Percentiles rank a stretch among this genome's conserved stretches.
Conservation (phyloP, 2,888 invertebrate species). For the Phyllotreta cruciferae region DNA sequence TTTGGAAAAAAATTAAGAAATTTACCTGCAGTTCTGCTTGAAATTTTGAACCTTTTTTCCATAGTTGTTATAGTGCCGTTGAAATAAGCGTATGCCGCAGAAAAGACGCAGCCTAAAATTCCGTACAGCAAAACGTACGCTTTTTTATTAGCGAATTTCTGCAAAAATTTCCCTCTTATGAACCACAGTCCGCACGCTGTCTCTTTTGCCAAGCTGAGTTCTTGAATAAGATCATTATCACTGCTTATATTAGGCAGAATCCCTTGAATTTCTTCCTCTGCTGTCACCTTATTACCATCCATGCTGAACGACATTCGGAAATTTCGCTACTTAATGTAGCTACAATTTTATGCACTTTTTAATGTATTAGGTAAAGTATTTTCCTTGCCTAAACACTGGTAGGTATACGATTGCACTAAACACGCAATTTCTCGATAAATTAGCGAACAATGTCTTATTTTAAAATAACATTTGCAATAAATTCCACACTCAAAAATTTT, state of each 20-base stretch:
- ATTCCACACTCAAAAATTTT: not conserved
- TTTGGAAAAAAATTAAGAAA: not conserved
- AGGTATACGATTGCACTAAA: not conserved
- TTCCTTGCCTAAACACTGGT: too few species aligned
- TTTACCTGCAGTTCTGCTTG: constrained; percentile 72
- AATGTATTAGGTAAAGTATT: too few species aligned
- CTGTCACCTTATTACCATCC: constrained; percentile 22
- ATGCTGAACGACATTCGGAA: constrained; percentile 2
- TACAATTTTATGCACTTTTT: not conserved
- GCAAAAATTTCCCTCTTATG: constrained; percentile 65
- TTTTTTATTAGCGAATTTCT: constrained; percentile 68
- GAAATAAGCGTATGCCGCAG: constrained; percentile 74
- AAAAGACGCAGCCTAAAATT: constrained; percentile 71
- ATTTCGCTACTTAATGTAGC: constrained; percentile 1
- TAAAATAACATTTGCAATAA: not conserved
- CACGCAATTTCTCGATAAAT: not conserved
- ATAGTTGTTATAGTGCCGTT: constrained; percentile 78
- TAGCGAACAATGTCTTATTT: not conserved
- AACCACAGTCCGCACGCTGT: constrained; percentile 72
- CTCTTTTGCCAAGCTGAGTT: constrained; percentile 63
- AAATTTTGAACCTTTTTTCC: constrained; percentile 77
- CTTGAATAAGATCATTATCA: constrained; percentile 26
- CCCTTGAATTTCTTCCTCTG: constrained; percentile 26
- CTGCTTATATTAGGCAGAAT: constrained; percentile 25
- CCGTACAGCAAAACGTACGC: constrained; percentile 70